These are phyloP conservation scores for Gephyroberyx darwinii DNA, from an alignment of 2,797 vertebrate species.

Conservation along the genomic window DNA sequence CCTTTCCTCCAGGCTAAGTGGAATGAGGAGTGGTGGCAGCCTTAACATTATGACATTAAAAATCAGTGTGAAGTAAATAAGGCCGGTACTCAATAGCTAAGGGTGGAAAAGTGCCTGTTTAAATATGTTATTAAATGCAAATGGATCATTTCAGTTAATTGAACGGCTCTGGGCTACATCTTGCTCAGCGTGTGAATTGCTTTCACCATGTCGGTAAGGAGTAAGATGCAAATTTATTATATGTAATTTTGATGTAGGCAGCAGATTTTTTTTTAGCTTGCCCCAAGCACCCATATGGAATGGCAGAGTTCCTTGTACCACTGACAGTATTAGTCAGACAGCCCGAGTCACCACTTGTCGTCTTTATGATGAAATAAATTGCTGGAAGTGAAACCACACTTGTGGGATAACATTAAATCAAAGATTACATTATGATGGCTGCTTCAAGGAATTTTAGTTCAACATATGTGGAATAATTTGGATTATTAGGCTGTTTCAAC, in stretches of 20 bases:
- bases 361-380: not conserved
- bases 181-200: slow-evolving; percentile 13
- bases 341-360: not conserved
- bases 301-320: slow-evolving; percentile 10
- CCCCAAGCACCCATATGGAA: slow-evolving; percentile 1
- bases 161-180: slow-evolving; percentile 38
- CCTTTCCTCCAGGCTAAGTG: slow-evolving; percentile 25
- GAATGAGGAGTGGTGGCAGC: slow-evolving; percentile 30
- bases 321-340: slow-evolving; percentile 7
- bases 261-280: slow-evolving; percentile 45
- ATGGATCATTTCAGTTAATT: slow-evolving; percentile 44
- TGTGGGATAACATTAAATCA: slow-evolving; percentile 1
- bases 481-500: not conserved
- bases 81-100: slow-evolving; percentile 16
- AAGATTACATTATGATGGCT: slow-evolving; percentile 5
- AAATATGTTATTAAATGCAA: slow-evolving; percentile 59
- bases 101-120: slow-evolving; percentile 43
- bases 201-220: slow-evolving; percentile 3
- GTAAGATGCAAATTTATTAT: slow-evolving; percentile 27
- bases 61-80: slow-evolving; percentile 50
- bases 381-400: not conserved
- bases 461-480: slow-evolving; percentile 2
- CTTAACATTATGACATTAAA: slow-evolving; percentile 45
- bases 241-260: slow-evolving; percentile 40
- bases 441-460: slow-evolving; percentile 13